Conservation (phyloP, 2,888 invertebrate species). For the Drosophila aldrichi region DNA sequence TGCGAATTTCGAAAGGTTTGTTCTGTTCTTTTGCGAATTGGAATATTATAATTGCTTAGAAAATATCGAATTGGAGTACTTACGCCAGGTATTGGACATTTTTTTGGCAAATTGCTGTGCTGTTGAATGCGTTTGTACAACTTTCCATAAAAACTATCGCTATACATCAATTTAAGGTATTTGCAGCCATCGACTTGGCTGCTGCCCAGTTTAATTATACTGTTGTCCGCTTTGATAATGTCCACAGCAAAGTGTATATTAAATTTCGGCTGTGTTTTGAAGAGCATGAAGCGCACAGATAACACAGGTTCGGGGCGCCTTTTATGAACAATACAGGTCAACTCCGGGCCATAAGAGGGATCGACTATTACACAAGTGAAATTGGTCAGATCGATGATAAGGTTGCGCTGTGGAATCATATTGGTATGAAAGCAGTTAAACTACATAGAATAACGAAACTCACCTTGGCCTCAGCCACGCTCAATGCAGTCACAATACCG, state of each 20-base stretch:
- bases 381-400: slow-evolving; percentile 9
- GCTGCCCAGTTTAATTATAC: slow-evolving; percentile 36
- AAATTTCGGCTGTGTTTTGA: slow-evolving; percentile 12
- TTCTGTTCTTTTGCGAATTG: background rate
- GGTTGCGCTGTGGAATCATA: slow-evolving; percentile 3
- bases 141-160: slow-evolving; percentile 18
- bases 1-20: slow-evolving; percentile 45
- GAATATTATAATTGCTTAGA: no score
- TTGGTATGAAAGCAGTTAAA: background rate
- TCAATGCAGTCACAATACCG: background rate
- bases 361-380: slow-evolving; percentile 11
- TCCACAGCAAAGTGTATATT: slow-evolving; percentile 29
- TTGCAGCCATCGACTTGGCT: slow-evolving; percentile 60
- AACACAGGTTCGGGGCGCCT: background rate
- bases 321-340: slow-evolving; percentile 21
- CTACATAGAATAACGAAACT: no score
- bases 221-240: slow-evolving; percentile 52
- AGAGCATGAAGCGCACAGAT: slow-evolving; percentile 19
- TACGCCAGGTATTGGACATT: slow-evolving; percentile 48
- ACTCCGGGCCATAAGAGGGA: background rate
- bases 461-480: slow-evolving; percentile 5
- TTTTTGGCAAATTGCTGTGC: slow-evolving; percentile 51
- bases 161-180: slow-evolving; percentile 30
- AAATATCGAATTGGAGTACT: slow-evolving; percentile 14
- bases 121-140: slow-evolving; percentile 33